Conservation (phyloP, 1,140 invertebrate genomes). For the Oscheius sp. region DNA sequence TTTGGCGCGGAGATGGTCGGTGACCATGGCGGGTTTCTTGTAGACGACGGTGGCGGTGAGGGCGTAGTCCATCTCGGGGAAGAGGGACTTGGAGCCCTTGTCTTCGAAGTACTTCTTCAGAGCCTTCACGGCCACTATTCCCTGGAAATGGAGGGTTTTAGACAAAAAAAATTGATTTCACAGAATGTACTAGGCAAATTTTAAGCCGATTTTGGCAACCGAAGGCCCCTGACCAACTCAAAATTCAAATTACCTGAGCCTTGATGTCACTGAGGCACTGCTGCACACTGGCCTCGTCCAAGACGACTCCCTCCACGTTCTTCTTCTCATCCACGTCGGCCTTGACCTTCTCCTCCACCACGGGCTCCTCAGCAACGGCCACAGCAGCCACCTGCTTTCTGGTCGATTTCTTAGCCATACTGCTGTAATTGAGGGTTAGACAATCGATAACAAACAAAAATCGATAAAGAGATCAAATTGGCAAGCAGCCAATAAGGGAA, state of each 20-base stretch:
- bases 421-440: neutral
- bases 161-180: neutral
- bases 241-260: neutral
- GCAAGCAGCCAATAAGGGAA: too few relatives aligned
- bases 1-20: constrained; percentile 8
- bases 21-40: constrained; percentile 37
- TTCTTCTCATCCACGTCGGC: neutral
- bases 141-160: neutral
- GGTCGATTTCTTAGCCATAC: neutral
- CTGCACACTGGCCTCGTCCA: neutral
- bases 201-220: neutral
- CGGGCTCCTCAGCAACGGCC: neutral
- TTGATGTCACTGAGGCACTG: constrained; percentile 5
- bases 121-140: constrained; percentile 11
- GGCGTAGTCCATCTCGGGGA: constrained; percentile 41
- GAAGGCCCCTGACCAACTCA: neutral
- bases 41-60: constrained; percentile 32
- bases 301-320: too few relatives aligned
- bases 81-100: constrained; percentile 36
- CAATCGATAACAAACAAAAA: neutral
- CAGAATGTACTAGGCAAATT: neutral
- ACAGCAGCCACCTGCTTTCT: neutral
- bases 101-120: constrained; percentile 34
- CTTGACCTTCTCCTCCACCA: constrained; percentile 5
- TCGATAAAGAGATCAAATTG: neutral